Conservation (phyloP, 2,113 vertebrate genomes). For the Boleophthalmus pectinirostris region DNA sequence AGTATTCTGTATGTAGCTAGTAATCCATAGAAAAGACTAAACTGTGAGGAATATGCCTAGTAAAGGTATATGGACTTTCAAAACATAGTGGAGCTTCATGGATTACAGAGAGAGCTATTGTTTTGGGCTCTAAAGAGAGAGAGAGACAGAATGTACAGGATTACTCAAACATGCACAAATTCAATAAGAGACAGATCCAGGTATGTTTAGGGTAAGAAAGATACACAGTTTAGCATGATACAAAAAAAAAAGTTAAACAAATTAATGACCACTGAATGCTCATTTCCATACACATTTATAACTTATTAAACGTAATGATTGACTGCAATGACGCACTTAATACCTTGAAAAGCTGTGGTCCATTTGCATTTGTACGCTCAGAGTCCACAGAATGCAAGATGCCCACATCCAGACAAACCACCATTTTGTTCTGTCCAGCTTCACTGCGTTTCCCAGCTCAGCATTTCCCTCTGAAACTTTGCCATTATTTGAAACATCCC, state of each 20-base stretch:
- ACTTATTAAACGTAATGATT: neutral
- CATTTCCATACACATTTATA: neutral
- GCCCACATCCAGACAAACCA: neutral
- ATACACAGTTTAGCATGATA: too few species aligned
- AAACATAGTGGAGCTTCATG: too few species aligned
- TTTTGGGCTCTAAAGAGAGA: too few species aligned
- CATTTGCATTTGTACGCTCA: neutral
- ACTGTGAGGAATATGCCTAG: too few species aligned
- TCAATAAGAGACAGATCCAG: too few species aligned
- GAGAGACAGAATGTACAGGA: too few species aligned
- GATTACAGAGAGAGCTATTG: too few species aligned
- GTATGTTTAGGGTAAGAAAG: too few species aligned
- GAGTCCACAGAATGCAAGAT: neutral
- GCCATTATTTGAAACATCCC: neutral
- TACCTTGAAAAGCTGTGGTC: neutral
- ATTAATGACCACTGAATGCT: neutral
- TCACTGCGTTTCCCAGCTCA: neutral
- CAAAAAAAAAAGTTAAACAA: neutral
- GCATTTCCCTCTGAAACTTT: constrained; percentile 6
- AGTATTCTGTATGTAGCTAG: too few species aligned
- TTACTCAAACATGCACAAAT: too few species aligned
- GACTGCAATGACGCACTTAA: neutral
- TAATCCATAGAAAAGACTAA: too few species aligned
- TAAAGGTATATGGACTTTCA: too few species aligned
- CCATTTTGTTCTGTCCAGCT: neutral